Conservation (phyloP, 53 echinoderm and acorn worm species). For the Glandiceps talaboti region DNA sequence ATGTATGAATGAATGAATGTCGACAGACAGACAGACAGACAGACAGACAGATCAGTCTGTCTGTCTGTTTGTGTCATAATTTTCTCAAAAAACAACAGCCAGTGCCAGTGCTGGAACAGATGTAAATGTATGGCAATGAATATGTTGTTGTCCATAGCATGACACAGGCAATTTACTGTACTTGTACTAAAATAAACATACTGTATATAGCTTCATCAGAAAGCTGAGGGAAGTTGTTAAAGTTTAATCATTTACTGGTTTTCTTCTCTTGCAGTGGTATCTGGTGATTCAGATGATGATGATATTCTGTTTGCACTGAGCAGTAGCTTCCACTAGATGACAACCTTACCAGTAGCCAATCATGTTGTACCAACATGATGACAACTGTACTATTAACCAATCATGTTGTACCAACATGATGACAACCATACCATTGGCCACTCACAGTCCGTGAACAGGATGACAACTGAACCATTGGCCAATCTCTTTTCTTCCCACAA, state of each 20-base stretch:
- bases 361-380: too few relatives aligned
- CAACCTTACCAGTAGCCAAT: too few relatives aligned
- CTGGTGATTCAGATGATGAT: constrained; percentile 29
- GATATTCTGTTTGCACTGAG: constrained; percentile 32
- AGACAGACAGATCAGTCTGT: background rate
- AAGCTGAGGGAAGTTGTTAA: background rate
- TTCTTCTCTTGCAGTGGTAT: background rate
- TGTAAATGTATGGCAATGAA: background rate
- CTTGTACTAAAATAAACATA: too few relatives aligned
- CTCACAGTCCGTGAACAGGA: too few relatives aligned
- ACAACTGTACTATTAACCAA: too few relatives aligned
- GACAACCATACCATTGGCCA: too few relatives aligned
- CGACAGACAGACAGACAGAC: background rate
- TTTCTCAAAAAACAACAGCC: background rate
- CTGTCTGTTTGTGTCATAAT: background rate
- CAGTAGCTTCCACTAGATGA: background rate
- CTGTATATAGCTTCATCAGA: too few relatives aligned
- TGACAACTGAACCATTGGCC: too few relatives aligned
- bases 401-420: too few relatives aligned
- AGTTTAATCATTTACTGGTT: too few relatives aligned
- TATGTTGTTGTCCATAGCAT: background rate
- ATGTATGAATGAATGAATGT: background rate
- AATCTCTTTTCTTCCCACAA: too few relatives aligned
- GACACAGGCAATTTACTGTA: background rate
- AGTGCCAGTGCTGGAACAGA: background rate